Evolutionary conservation across 2,888 invertebrate genomes (phyloP).

Genomic region (Marronus borbonicus): DNA sequence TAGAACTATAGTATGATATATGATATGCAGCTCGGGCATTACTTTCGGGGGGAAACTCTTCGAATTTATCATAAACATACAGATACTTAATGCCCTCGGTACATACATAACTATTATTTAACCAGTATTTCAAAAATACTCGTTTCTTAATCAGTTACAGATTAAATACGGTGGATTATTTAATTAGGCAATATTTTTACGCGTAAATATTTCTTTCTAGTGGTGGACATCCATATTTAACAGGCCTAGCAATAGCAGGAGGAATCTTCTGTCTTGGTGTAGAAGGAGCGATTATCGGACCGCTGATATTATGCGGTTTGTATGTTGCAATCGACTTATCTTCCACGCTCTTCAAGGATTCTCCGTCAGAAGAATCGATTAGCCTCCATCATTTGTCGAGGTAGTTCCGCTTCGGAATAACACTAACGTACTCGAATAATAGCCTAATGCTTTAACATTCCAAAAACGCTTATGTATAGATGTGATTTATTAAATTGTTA

Average conservation of each 20-base stretch:
- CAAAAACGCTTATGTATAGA: constrained; percentile 46
- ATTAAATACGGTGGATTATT: too few species aligned
- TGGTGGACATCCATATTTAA: constrained; percentile 96
- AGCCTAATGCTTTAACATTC: constrained; percentile 46
- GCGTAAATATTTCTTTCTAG: constrained; percentile 4
- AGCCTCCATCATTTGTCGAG: constrained; percentile 60
- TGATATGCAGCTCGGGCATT: too few species aligned
- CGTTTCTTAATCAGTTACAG: too few species aligned
- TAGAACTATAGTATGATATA: too few species aligned
- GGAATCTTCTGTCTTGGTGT: constrained; percentile 98
- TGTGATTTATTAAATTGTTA: constrained; percentile 41
- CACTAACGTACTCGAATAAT: constrained; percentile 17
- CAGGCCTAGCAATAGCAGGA: constrained; percentile 96
- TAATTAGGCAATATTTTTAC: too few species aligned
- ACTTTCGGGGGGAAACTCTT: too few species aligned
- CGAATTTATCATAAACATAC: too few species aligned
- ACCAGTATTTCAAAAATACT: too few species aligned
- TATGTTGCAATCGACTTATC: constrained; percentile 93
- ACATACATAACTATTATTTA: too few species aligned
- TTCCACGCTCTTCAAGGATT: constrained; percentile 79
- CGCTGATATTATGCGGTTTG: constrained; percentile 93
- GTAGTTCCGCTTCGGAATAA: constrained; percentile 50
- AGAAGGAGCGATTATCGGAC: constrained; percentile 97
- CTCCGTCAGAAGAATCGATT: constrained; percentile 75
- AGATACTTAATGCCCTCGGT: too few species aligned